Base-by-base conservation (phyloP, 1,140 invertebrate genomes). In the Ceratina calcarata region DNA sequence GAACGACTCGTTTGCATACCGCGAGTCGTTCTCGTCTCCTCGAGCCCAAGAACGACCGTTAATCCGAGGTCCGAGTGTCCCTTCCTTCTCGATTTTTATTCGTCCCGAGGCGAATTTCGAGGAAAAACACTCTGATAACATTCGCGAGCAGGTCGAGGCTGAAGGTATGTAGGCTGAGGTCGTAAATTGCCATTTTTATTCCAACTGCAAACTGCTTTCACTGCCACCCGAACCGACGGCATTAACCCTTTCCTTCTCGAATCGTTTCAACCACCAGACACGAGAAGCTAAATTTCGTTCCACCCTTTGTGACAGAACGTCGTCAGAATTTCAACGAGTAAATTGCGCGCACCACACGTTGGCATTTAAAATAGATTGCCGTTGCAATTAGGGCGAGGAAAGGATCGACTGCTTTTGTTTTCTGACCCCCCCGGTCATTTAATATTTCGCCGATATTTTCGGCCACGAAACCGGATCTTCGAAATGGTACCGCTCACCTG, bases 401-500 rank as follows among this genome's bases (percentile, higher is more conserved):
- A 45, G 37, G 37, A 10, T 45, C 10, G 37, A 45, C 0, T 45
- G 37, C 37, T 45, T 45, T 45, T 45, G 37, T 24, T 68, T 60
- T 60, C 27, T 6, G 15, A 66, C 37, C 32, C 3, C 32, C n/a
- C 37, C 37, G 60, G 53, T 22, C 58, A 24, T 49, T 62, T 68
- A 61, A 84, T 84, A 18, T 62, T 84, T 70, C 20, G 69, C 49
- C 51, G 76, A 69, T 77, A 86, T 85, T 86, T 86, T 86, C 76
- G 84, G 68, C 20, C 49, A 60, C 67, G 64, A 86, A 87, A 88
- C 86, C 84, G 81, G 80, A 87, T 86, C 80, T 85, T 75, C 70
- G 77, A 61, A 84, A 85, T 86, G 82, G 75, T 84, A 81, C 68
- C 57, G 68, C 90, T 93, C 70, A 97, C 95, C 92, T 96, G 94